Conservation (phyloP, 2,888 invertebrate species). For the Ormyrus rosae region DNA sequence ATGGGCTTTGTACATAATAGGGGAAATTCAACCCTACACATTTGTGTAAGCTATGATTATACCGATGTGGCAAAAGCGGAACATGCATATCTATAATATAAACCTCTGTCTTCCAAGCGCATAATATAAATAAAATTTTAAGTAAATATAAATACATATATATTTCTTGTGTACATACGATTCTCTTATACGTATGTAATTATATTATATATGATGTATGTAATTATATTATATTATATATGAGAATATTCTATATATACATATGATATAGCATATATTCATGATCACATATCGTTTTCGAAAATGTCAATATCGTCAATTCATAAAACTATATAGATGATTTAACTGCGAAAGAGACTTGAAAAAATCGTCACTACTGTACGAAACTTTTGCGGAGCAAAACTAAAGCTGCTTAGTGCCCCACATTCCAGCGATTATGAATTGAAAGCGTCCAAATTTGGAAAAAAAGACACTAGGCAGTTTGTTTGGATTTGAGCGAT, state of each 20-base stretch:
- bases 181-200: conserved; percentile 53
- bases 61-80: conserved; percentile 42
- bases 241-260: conserved; percentile 29
- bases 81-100: conserved; percentile 66
- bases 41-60: conserved; percentile 23
- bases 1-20: conserved; percentile 44
- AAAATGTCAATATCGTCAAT: conserved; percentile 64
- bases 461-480: not conserved
- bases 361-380: conserved; percentile 16
- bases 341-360: conserved; percentile 41
- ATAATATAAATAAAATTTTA: conserved; percentile 63
- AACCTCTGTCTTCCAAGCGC: conserved; percentile 75
- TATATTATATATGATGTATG: conserved; percentile 40
- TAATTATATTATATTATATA: conserved; percentile 24
- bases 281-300: conserved; percentile 56
- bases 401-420: no score
- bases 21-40: conserved; percentile 13
- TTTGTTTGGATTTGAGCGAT: not conserved
- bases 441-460: no score
- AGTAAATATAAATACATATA: conserved; percentile 54
- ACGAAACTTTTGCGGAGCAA: conserved; percentile 12
- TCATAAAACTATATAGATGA: conserved; percentile 55
- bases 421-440: no score
- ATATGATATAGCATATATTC: conserved; percentile 29
- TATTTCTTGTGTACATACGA: conserved; percentile 57